These are phyloP conservation scores for Ceratitis capitata DNA, from an alignment of 1,140 invertebrate species.

Conservation along the genomic window DNA sequence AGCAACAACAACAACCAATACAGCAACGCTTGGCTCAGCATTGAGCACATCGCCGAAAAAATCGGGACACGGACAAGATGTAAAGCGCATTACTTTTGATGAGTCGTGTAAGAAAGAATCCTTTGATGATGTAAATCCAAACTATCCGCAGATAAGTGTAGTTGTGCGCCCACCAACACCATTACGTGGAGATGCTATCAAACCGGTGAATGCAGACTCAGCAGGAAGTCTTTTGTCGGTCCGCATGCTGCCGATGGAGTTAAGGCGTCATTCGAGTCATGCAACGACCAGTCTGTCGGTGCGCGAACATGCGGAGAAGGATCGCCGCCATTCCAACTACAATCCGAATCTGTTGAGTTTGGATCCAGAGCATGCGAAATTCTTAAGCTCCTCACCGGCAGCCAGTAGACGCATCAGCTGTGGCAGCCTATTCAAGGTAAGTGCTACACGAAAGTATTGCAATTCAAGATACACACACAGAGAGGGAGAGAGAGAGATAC, in stretches of 20 bases:
- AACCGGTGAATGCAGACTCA: constrained; percentile 44
- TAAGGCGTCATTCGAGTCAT: constrained; percentile 63
- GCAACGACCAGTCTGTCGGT: constrained; percentile 59
- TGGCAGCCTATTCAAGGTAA: constrained; percentile 78
- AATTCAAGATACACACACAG: neutral
- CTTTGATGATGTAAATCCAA: constrained; percentile 66
- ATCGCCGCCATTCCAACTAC: constrained; percentile 67
- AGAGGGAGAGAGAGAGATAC: neutral
- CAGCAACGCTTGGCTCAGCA: constrained; percentile 47
- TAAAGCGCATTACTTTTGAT: constrained; percentile 66
- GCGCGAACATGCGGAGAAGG: constrained; percentile 64
- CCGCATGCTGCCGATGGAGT: constrained; percentile 52
- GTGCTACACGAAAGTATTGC: neutral
- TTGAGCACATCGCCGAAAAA: constrained; percentile 57
- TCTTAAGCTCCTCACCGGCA: constrained; percentile 75
- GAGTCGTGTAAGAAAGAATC: constrained; percentile 66
- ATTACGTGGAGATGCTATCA: constrained; percentile 62
- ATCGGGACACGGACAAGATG: constrained; percentile 62
- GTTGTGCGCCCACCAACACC: constrained; percentile 78
- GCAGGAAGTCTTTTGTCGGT: constrained; percentile 47
- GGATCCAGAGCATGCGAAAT: constrained; percentile 70
- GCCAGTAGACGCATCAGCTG: constrained; percentile 81
- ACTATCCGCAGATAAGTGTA: constrained; percentile 72
- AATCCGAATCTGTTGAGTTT: constrained; percentile 72
- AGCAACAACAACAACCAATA: constrained; percentile 40